phyloP scores from a whole-genome alignment of 2,113 vertebrate genomes.

The Psittacus erithacus region DNA sequence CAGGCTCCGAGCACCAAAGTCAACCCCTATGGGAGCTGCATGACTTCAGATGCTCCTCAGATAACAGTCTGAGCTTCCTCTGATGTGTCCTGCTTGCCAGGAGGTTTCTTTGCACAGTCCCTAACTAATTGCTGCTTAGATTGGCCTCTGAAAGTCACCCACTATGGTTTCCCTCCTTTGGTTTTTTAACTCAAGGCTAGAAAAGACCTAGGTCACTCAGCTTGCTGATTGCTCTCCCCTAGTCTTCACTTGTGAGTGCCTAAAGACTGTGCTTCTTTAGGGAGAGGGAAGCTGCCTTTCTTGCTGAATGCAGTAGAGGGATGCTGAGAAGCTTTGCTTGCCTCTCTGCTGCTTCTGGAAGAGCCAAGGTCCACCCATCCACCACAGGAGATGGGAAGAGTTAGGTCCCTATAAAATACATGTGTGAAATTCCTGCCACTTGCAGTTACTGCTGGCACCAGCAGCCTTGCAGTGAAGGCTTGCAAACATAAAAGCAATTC shows the following conservation, averaged over 20 bases:
- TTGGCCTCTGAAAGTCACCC: neutral
- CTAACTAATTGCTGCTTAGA: neutral
- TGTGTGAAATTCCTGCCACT: neutral
- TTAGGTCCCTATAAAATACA: neutral
- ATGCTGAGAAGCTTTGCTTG: neutral
- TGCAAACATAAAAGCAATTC: conserved; percentile 1
- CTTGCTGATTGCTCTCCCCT: neutral
- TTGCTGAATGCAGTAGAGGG: neutral
- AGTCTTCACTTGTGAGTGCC: neutral
- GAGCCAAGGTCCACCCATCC: neutral
- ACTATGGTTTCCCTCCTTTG: neutral
- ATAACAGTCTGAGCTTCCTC: neutral
- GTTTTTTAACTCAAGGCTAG: neutral
- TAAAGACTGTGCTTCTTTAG: neutral
- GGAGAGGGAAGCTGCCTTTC: neutral
- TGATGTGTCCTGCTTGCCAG: neutral
- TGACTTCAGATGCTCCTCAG: neutral
- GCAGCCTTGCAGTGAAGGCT: neutral
- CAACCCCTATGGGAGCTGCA: neutral
- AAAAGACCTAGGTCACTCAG: neutral
- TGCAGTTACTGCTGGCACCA: neutral
- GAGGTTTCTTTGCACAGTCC: neutral
- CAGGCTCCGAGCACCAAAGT: neutral
- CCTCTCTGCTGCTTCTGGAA: neutral
- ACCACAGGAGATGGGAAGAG: neutral